A percentile compares a stretch with the other conserved stretches of the same genome.
These are phyloP conservation scores for Leptodactylus fallax DNA, from an alignment of 2,797 vertebrate genomes.

Conservation along the genomic window DNA sequence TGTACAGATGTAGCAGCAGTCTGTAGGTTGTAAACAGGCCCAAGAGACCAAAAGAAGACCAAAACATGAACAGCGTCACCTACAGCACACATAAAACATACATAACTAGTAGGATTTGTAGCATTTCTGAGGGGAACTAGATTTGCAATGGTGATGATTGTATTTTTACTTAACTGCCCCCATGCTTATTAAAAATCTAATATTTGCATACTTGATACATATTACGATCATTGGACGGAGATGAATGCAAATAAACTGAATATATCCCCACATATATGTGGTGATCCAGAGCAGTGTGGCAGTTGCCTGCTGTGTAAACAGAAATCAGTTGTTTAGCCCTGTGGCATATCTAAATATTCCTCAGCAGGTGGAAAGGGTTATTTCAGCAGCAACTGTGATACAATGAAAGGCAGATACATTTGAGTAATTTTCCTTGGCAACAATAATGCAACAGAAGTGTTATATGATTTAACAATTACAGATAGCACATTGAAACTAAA, in stretches of 20 bases:
- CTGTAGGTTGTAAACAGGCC: no score
- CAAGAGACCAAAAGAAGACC: no score
- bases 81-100: no score
- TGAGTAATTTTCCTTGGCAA: slow-evolving; percentile 74
- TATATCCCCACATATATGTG: neutral
- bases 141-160: no score
- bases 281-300: neutral
- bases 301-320: slow-evolving; percentile 21
- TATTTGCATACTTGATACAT: neutral
- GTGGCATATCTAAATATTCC: slow-evolving; percentile 39
- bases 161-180: neutral
- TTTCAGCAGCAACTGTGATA: slow-evolving; percentile 45
- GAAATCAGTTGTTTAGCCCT: slow-evolving; percentile 37
- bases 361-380: slow-evolving; percentile 34
- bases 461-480: slow-evolving; percentile 74
- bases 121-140: no score
- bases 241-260: neutral
- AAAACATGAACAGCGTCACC: no score
- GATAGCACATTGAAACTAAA: slow-evolving; percentile 72
- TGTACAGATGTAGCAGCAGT: no score
- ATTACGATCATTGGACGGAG: neutral
- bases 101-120: no score
- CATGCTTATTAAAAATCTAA: neutral
- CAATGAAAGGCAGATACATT: slow-evolving; percentile 38
- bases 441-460: slow-evolving; percentile 75